Percentiles rank a stretch among this genome's conserved stretches.
phyloP scores from a whole-genome alignment of 2,888 invertebrate genomes.

The Sinotaia quadrata region DNA sequence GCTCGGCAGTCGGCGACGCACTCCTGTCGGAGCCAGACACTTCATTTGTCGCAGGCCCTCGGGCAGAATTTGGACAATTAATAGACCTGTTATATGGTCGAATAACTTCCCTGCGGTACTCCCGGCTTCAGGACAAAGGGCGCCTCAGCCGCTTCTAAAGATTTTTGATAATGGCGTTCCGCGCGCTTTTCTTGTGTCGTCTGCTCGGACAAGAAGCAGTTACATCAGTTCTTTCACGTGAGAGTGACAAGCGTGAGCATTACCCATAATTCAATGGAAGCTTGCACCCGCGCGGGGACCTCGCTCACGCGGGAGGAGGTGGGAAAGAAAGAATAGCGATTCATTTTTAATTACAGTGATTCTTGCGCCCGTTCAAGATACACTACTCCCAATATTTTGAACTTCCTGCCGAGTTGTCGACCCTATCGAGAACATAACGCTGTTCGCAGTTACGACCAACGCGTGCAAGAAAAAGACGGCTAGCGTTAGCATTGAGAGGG shows the following conservation, averaged over 20 bases:
- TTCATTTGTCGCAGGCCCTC: constrained; percentile 7
- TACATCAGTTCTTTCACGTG: constrained; percentile 15
- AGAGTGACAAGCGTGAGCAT: background rate
- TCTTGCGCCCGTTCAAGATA: constrained; percentile 5
- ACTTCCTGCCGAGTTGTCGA: background rate
- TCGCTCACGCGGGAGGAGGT: background rate
- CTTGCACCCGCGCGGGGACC: background rate
- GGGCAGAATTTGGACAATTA: constrained; percentile 18
- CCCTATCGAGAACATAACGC: background rate
- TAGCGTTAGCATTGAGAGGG: no score
- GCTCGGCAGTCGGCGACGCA: background rate
- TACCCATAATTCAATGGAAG: background rate
- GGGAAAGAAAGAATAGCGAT: background rate
- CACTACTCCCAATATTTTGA: background rate
- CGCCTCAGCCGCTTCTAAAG: background rate
- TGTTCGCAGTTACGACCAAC: background rate
- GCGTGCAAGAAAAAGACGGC: no score
- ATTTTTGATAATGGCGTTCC: background rate
- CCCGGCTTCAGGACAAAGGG: background rate
- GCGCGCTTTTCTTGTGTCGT: background rate
- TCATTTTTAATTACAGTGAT: constrained; percentile 15
- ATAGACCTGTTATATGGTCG: constrained; percentile 20
- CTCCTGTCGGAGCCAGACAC: constrained; percentile 2
- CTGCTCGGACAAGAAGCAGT: background rate
- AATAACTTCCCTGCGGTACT: constrained; percentile 7